phyloP scores from a whole-genome alignment of 2,797 vertebrate species.

The Notolepis coatsorum region DNA sequence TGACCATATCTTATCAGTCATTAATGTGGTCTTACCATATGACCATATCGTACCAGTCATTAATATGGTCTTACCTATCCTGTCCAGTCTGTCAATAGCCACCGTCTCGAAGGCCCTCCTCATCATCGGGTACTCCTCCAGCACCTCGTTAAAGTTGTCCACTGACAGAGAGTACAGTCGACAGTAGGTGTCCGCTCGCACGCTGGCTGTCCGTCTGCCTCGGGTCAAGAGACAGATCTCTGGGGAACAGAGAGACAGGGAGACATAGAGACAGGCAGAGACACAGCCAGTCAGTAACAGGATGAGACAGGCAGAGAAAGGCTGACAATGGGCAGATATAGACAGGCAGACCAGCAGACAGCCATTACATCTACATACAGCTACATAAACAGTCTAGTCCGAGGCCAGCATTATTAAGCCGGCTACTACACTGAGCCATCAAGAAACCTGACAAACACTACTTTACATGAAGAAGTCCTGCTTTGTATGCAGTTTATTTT shows the following conservation, averaged over 20 bases:
- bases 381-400: too few relatives aligned
- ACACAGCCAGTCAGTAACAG: neutral
- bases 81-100: constrained; percentile 92
- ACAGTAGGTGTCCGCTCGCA: constrained; percentile 92
- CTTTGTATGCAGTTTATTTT: too few relatives aligned
- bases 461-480: too few relatives aligned
- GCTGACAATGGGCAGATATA: constrained; percentile 7
- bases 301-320: neutral
- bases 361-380: too few relatives aligned
- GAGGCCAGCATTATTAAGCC: neutral
- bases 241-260: constrained; percentile 51
- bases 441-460: too few relatives aligned
- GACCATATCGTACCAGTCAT: too few relatives aligned
- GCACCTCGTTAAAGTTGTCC: constrained; percentile 95
- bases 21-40: too few relatives aligned
- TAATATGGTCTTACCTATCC: constrained; percentile 87
- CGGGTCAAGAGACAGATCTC: constrained; percentile 96
- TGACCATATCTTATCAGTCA: too few relatives aligned
- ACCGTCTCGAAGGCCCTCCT: constrained; percentile 93
- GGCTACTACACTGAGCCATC: neutral
- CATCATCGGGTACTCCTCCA: constrained; percentile 98
- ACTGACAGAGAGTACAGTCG: constrained; percentile 92
- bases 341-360: constrained; percentile 2
- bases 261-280: constrained; percentile 14
- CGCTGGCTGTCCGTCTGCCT: constrained; percentile 90